Conservation (phyloP, 2,113 vertebrate genomes). For the Cynopterus brachyotis region DNA sequence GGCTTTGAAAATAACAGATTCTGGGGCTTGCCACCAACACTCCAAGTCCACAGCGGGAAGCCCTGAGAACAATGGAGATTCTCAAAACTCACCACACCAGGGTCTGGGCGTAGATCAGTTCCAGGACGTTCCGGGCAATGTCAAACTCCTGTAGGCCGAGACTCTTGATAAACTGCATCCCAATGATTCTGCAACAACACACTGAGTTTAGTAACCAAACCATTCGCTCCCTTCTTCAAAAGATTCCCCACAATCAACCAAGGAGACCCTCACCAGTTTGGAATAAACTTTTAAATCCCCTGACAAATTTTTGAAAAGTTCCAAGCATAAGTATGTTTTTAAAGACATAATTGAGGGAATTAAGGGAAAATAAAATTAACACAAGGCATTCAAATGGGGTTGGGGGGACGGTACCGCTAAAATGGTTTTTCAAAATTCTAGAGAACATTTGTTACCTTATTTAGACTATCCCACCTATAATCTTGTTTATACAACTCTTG, state of each 20-base stretch:
- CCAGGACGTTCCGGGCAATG: conserved; percentile 93
- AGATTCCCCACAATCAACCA: background rate
- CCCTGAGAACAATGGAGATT: background rate
- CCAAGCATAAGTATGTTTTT: background rate
- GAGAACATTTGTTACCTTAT: background rate
- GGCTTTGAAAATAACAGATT: background rate
- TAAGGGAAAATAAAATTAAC: background rate
- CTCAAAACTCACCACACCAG: conserved; percentile 90
- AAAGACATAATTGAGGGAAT: background rate
- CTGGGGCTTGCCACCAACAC: background rate
- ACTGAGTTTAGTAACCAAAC: background rate
- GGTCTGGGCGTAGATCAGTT: conserved; percentile 95
- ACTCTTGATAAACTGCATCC: conserved; percentile 81
- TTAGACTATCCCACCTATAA: background rate
- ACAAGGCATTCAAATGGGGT: background rate
- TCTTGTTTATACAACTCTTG: background rate
- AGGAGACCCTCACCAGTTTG: background rate
- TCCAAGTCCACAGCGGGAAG: background rate
- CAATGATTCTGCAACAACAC: conserved; percentile 86
- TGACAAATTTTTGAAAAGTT: background rate
- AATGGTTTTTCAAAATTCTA: background rate
- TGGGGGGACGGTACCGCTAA: background rate
- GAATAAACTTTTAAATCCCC: background rate
- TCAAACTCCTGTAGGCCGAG: conserved; percentile 94
- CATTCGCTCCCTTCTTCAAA: background rate